Conservation (phyloP, 2,113 vertebrate genomes). For the Brachirus orientalis region DNA sequence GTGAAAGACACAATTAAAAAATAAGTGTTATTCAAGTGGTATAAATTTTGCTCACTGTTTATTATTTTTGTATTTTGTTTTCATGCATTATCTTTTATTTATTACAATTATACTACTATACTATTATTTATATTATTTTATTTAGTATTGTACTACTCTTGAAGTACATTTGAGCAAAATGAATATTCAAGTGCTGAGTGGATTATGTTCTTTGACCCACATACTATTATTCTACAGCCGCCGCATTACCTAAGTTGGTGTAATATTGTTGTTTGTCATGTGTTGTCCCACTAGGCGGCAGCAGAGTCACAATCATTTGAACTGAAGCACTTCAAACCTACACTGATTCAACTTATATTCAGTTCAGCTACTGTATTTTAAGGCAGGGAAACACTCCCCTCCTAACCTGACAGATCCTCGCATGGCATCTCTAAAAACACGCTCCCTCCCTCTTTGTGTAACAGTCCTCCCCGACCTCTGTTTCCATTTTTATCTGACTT, state of each 20-base stretch:
- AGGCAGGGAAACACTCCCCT: neutral
- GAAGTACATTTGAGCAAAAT: too few species aligned
- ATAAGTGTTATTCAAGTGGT: too few species aligned
- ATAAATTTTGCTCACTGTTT: neutral
- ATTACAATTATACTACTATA: too few species aligned
- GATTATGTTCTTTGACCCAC: too few species aligned
- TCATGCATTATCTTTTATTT: neutral
- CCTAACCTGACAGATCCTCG: neutral
- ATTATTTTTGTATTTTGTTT: conserved; percentile 5
- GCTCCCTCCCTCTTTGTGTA: neutral
- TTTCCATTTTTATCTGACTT: conserved; percentile 10
- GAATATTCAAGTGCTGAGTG: too few species aligned
- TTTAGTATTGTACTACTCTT: too few species aligned
- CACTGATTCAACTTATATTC: neutral
- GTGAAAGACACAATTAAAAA: too few species aligned
- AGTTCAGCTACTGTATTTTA: neutral
- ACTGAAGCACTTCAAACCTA: neutral
- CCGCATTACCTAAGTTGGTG: too few species aligned
- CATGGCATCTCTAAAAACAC: neutral
- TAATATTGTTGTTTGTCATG: conserved; percentile 10
- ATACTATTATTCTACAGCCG: too few species aligned
- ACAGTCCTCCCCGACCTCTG: conserved; percentile 1
- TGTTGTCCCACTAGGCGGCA: conserved; percentile 50
- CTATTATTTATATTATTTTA: too few species aligned
- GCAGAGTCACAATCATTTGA: conserved; percentile 15